A percentile compares a stretch with the other conserved stretches of the same genome.
Conservation (phyloP, 2,113 vertebrate species). For the Mola mola region DNA sequence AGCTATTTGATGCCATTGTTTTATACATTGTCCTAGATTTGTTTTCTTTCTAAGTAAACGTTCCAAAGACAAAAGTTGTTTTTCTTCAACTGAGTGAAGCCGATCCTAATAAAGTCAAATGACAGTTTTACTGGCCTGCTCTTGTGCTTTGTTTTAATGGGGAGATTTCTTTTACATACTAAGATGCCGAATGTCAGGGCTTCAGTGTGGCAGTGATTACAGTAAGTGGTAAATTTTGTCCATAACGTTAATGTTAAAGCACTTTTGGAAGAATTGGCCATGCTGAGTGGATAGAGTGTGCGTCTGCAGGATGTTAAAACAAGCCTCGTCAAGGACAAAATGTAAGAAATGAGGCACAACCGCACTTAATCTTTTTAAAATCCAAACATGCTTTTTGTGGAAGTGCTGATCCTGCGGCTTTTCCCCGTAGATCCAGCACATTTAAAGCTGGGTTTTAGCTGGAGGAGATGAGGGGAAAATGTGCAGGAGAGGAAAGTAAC, state of each 20-base stretch:
- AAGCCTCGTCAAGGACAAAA: constrained; percentile 21
- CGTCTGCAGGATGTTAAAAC: constrained; percentile 28
- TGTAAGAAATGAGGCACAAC: constrained; percentile 46
- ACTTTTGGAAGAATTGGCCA: neutral
- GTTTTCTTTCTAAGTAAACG: constrained; percentile 75
- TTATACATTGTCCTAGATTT: constrained; percentile 76
- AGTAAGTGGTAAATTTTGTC: neutral
- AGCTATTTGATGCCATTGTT: constrained; percentile 78
- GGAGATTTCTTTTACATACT: too few species aligned
- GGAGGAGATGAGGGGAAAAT: constrained; percentile 37
- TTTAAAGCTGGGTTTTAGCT: constrained; percentile 11
- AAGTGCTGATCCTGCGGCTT: constrained; percentile 31
- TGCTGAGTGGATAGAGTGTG: constrained; percentile 4
- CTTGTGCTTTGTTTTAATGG: constrained; percentile 34
- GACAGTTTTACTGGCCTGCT: constrained; percentile 72
- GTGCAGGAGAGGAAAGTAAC: constrained; percentile 52
- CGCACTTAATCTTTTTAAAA: constrained; percentile 28
- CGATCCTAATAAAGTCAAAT: constrained; percentile 80
- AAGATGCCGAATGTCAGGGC: too few species aligned
- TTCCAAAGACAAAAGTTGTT: constrained; percentile 83
- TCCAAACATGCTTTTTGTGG: constrained; percentile 27
- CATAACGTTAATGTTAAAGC: constrained; percentile 37
- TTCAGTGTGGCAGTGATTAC: neutral
- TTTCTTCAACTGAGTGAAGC: constrained; percentile 83
- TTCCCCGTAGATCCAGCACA: constrained; percentile 1